These are phyloP conservation scores for Danio kyathit DNA, from an alignment of 2,797 vertebrate species.

Conservation along the genomic window DNA sequence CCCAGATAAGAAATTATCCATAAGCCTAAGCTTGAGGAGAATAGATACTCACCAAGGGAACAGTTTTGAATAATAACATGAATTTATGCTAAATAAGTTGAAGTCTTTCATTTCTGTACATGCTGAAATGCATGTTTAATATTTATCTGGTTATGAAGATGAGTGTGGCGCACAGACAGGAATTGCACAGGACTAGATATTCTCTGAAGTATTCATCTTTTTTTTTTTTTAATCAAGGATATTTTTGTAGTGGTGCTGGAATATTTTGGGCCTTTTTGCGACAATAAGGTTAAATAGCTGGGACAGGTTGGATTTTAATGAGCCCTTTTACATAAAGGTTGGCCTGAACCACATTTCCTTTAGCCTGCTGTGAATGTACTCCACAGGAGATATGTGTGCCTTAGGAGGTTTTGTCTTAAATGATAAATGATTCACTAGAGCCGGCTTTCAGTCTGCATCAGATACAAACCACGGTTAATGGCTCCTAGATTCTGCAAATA, in stretches of 20 bases:
- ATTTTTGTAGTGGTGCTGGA: constrained; percentile 13
- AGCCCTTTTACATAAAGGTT: constrained; percentile 20
- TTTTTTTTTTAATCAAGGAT: neutral
- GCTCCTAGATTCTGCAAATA: neutral
- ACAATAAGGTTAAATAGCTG: constrained; percentile 28
- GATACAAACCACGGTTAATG: constrained; percentile 23
- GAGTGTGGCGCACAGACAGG: neutral
- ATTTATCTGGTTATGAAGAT: constrained; percentile 9
- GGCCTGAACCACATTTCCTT: constrained; percentile 38
- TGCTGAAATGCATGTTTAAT: neutral
- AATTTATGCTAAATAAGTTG: constrained; percentile 12
- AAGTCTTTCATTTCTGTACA: neutral
- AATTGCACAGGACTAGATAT: constrained; percentile 1
- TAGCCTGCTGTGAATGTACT: neutral
- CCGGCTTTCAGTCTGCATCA: neutral
- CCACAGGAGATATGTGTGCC: constrained; percentile 14
- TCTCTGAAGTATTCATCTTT: neutral
- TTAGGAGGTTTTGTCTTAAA: constrained; percentile 34
- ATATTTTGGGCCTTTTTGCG: constrained; percentile 13
- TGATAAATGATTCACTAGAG: constrained; percentile 28
- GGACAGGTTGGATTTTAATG: constrained; percentile 42
- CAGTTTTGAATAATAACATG: neutral
- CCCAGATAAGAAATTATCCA: constrained; percentile 6
- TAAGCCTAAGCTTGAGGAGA: constrained; percentile 3
- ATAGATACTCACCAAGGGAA: constrained; percentile 5